These are phyloP conservation scores for Xanthorhoe designata DNA, from an alignment of 2,888 invertebrate species.

Conservation along the genomic window DNA sequence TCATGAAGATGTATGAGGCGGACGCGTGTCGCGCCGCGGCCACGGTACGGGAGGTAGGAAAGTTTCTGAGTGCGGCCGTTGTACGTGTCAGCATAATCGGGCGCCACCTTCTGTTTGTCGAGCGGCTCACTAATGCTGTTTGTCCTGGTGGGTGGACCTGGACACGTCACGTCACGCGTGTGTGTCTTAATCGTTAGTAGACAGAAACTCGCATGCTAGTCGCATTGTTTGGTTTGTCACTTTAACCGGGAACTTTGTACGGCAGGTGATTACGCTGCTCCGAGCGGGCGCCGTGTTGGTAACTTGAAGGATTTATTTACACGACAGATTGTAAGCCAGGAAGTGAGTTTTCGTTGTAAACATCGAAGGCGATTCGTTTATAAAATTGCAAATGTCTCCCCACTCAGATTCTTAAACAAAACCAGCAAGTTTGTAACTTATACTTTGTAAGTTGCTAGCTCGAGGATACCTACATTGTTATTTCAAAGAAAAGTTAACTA, in stretches of 20 bases:
- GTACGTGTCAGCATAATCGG: slow-evolving; percentile 72
- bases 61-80: slow-evolving; percentile 57
- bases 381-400: slow-evolving; percentile 16
- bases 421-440: neutral
- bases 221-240: slow-evolving; percentile 75
- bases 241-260: slow-evolving; percentile 69
- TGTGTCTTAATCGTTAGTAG: slow-evolving; percentile 81
- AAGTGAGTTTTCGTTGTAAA: slow-evolving; percentile 62
- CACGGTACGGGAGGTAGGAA: slow-evolving; percentile 56
- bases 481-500: slow-evolving; percentile 14
- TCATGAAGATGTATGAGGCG: slow-evolving; percentile 56
- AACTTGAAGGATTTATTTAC: slow-evolving; percentile 62
- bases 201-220: slow-evolving; percentile 72
- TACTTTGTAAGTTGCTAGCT: neutral
- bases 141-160: slow-evolving; percentile 72
- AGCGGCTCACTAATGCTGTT: slow-evolving; percentile 79
- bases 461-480: neutral
- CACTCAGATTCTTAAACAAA: neutral
- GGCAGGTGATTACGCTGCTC: slow-evolving; percentile 68
- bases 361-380: slow-evolving; percentile 57
- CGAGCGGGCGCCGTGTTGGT: slow-evolving; percentile 51
- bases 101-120: slow-evolving; percentile 74
- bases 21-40: slow-evolving; percentile 63
- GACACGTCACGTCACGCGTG: slow-evolving; percentile 72
- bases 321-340: slow-evolving; percentile 60